Evolutionary conservation across 2,888 invertebrate species (phyloP), one percentile per base, ranked within the genome.

Genomic region (Piscicola geometra): DNA sequence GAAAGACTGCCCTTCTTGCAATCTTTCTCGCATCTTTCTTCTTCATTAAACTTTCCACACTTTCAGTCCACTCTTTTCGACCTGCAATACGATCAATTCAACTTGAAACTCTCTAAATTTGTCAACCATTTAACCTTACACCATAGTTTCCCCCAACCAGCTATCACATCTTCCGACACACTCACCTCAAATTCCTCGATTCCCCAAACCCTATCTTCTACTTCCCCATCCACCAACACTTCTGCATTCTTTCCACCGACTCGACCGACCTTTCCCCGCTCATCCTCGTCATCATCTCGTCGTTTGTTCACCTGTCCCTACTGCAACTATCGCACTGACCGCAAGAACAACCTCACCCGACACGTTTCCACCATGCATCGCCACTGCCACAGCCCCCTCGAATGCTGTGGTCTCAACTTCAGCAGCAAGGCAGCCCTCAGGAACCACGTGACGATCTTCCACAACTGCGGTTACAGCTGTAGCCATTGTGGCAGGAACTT

Each of bases 341-440:
- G 79, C 12, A 86, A 84, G 79, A 84, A 84, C 79, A 86, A 86
- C 78, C 81, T 86, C 52, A 85, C 85, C 76, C 80, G 86, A 2
- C 86, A 86, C 80, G 82, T 84, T 36, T 80, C 83, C 1, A 86
- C 86, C 1, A 86, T 86, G 86, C 86, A 86, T 78, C 83, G 83
- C 50, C 80, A 82, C 25, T 82, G 83, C 68, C 77, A 80, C 21
- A 81, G 82, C 50, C 77, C 79, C 0, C 78, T 85, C 28, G 84
- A 84, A 76, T 86, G 86, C 77, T 86, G 86, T 76, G 84, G 83
- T 3, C 73, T 81, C 1, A 77, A 80, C 33, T 86, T 86, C 79
- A 81, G 80, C 32, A 85, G 82, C 76, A 86, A 86, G 78, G 85
- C 86, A 1, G 82, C 84, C 3, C 82, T 86, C 33, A 80, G 86